Conservation (phyloP, 2,888 invertebrate species). For the Drosophila mayaguana region DNA sequence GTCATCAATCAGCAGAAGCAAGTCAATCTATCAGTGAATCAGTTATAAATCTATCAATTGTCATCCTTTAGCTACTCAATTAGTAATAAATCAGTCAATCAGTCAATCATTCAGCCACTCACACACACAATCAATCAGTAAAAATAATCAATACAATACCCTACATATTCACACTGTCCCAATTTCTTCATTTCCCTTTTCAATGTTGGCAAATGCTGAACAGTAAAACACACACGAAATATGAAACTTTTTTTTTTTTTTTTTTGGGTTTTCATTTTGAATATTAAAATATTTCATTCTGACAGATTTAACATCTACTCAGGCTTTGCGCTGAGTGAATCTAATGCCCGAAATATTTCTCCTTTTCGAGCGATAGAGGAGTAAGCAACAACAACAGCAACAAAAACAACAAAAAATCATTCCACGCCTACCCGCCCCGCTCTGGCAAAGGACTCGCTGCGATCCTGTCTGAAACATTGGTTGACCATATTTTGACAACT, state of each 20-base stretch:
- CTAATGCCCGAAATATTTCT: neutral
- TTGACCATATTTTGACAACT: conserved; percentile 76
- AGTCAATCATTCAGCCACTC: neutral
- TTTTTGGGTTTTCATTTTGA: neutral
- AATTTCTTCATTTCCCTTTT: neutral
- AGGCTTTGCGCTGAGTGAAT: conserved; percentile 1
- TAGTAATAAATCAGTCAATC: neutral
- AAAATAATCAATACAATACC: neutral
- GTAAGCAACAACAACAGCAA: neutral
- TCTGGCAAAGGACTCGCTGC: neutral
- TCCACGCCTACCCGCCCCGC: neutral
- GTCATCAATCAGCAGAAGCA: neutral
- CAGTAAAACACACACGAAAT: neutral
- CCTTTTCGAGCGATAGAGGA: neutral
- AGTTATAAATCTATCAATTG: neutral
- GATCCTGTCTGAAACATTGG: conserved; percentile 29
- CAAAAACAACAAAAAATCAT: neutral
- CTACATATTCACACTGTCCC: neutral
- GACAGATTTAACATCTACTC: neutral
- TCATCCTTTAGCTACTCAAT: neutral
- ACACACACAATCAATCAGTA: neutral
- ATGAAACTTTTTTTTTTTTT: neutral
- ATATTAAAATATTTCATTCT: neutral
- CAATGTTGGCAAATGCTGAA: neutral
- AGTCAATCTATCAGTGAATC: neutral